These are phyloP conservation scores for Musca vetustissima DNA, from an alignment of 1,140 invertebrate species.

Conservation along the genomic window DNA sequence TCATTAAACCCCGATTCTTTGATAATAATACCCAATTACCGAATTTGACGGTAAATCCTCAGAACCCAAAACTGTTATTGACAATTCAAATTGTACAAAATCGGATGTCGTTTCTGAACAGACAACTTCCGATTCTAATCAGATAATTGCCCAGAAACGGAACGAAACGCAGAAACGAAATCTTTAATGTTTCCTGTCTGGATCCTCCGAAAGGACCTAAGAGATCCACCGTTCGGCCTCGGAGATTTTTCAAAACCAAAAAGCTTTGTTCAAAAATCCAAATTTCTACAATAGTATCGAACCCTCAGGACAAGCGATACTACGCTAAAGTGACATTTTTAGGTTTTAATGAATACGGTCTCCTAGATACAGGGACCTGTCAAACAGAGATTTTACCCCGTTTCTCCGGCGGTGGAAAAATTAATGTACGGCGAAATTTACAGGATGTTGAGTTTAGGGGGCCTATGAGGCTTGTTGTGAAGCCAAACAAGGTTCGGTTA, in stretches of 20 bases:
- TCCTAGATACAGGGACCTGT: constrained; percentile 19
- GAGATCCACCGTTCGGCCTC: constrained; percentile 4
- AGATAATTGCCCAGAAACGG: not conserved
- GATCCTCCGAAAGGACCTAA: not conserved
- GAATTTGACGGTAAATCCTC: not conserved
- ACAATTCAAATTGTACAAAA: not conserved
- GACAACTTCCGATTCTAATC: not conserved
- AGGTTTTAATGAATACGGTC: constrained; percentile 15
- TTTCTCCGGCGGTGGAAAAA: not conserved
- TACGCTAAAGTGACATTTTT: constrained; percentile 21
- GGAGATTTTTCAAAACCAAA: constrained; percentile 10
- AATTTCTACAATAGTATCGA: constrained; percentile 6
- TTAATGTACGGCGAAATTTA: constrained; percentile 15
- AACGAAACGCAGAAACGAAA: not conserved
- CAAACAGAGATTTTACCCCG: not conserved
- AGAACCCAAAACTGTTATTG: not conserved
- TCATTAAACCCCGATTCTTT: not conserved
- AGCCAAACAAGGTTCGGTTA: not conserved
- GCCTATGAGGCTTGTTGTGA: constrained; percentile 12
- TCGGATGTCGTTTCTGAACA: not conserved
- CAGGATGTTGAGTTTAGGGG: constrained; percentile 10
- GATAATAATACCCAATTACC: not conserved
- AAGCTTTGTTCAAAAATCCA: not conserved
- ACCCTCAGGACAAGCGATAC: constrained; percentile 9
- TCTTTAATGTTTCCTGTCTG: not conserved